Base-by-base conservation (phyloP, 2,797 vertebrate species). In the Hemitrygon akajei region DNA sequence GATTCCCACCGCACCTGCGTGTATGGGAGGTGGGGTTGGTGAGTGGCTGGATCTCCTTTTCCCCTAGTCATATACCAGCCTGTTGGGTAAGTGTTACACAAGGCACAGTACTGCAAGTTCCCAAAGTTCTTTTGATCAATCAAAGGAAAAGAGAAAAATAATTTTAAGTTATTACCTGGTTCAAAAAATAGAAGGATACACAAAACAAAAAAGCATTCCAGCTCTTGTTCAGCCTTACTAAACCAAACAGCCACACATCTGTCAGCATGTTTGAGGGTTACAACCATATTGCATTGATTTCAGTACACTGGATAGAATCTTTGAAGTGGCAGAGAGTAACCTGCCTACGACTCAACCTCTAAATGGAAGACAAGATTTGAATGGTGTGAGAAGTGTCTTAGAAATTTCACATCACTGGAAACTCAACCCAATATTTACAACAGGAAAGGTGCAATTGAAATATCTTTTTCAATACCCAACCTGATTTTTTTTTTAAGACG, bases 201-300 rank as follows among this genome's bases (percentile, higher is more conserved):
- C 84, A 87, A 87, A 76, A 63, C 14, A 37, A 89, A 89, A 7
- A 60, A 3, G 12, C 60, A 34, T 89, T 66, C 60, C 30, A n/a
- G 5, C 27, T 3, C 30, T 34, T 20, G n/a, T 34, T 89, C 30
- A 89, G 60, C 16, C 34, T 37, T 34, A 66, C 60, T 16, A 9
- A 89, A 60, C n/a, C 30, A 66, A 89, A n/a, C 86, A 69, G 10
- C 84, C 47, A 3, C n/a, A 66, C 7, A 7, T 1, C 56, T 37
- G 20, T 89, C 34, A 89, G 60, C 60, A 18, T 89, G 86, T 18
- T 60, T 87, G 60, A 66, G 14, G 86, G 89, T 89, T 22, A 22
- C 86, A n/a, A 89, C 66, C 66, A 30, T 7, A 89, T 66, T 89
- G 10, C 89, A 89, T 89, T 69, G 86, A 89, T 89, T 89, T 87